Evolutionary conservation across 2,797 vertebrate genomes (phyloP).

Genomic region (Acrocephalus scirpaceus): DNA sequence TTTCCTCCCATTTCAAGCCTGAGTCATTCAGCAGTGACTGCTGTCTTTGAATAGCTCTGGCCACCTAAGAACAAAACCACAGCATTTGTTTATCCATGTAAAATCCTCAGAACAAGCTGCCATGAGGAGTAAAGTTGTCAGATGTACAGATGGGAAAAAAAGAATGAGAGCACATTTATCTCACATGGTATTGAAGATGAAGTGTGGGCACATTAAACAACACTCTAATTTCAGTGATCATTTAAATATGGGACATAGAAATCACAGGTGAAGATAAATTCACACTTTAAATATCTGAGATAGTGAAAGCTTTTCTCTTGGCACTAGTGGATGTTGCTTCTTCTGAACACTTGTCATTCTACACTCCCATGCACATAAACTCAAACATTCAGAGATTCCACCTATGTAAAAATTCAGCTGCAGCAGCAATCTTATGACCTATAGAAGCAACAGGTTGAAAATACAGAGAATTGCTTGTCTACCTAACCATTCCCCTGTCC

Average conservation of each 20-base stretch:
- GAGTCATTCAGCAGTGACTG: background rate
- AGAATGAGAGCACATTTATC: background rate
- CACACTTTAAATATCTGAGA: background rate
- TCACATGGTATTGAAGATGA: background rate
- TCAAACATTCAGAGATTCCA: background rate
- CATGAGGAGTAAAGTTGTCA: background rate
- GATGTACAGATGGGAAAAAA: background rate
- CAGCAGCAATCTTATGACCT: background rate
- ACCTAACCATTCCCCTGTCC: background rate
- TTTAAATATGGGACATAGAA: background rate
- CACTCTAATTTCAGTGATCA: background rate
- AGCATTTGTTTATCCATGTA: background rate
- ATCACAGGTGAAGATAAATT: background rate
- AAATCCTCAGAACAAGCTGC: background rate
- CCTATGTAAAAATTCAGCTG: background rate
- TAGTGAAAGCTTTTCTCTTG: background rate
- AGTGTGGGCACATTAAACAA: background rate
- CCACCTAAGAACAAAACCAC: background rate
- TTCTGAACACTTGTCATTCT: background rate
- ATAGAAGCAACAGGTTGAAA: background rate
- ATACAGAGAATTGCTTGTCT: background rate
- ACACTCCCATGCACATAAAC: fast-evolving
- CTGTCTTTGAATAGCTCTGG: background rate
- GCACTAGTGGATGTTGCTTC: background rate
- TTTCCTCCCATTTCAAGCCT: background rate